phyloP scores from a whole-genome alignment of 2,113 vertebrate species.

The Delphinapterus leucas region DNA sequence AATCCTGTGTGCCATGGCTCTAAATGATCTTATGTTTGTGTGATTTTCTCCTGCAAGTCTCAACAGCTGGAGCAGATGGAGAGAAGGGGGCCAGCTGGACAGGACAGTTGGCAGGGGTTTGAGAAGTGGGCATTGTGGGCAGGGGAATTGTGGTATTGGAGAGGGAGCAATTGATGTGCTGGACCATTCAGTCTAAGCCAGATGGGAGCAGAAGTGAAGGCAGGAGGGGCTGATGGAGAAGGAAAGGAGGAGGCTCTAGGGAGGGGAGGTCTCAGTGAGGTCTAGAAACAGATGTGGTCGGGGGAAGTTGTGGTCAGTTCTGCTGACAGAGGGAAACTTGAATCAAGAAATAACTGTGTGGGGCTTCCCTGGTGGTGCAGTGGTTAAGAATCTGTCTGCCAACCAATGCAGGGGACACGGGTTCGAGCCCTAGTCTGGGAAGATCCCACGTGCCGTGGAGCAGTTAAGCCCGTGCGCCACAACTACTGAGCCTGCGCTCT shows the following conservation, averaged over 20 bases:
- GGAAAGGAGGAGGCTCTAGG: background rate
- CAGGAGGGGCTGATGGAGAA: background rate
- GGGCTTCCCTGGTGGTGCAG: no score
- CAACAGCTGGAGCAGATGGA: background rate
- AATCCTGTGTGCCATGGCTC: background rate
- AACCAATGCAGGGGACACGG: no score
- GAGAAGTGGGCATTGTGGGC: background rate
- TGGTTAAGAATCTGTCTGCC: no score
- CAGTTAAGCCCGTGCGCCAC: no score
- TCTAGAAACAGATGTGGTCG: no score
- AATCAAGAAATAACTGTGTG: no score
- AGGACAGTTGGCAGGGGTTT: background rate
- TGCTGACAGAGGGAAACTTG: no score
- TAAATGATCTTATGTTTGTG: background rate
- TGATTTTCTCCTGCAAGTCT: background rate
- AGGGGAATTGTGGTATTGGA: background rate
- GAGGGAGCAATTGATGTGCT: background rate
- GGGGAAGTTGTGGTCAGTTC: no score
- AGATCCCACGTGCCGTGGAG: no score
- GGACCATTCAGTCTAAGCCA: background rate
- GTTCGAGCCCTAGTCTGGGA: no score
- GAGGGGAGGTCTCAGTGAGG: background rate
- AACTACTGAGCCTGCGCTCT: no score
- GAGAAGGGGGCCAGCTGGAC: background rate
- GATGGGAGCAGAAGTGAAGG: background rate